Base-by-base conservation (phyloP, 2,797 vertebrate species). In the Gobionotothen gibberifrons region DNA sequence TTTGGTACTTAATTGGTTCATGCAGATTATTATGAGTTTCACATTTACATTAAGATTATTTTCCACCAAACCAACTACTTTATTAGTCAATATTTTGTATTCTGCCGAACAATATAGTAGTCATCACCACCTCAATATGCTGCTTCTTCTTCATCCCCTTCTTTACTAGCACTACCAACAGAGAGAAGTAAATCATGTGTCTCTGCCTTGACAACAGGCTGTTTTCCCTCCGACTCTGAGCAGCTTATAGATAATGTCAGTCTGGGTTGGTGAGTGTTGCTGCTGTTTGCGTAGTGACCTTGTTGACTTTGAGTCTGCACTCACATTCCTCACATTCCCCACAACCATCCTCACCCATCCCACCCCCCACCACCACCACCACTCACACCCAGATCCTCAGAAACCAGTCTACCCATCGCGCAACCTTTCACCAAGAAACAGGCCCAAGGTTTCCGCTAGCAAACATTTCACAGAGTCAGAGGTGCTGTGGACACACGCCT, bases 301-400 rank as follows among this genome's bases (percentile, higher is more conserved):
- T 32, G 62, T 81, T 92, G 83, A 87, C 87, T 71, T 71, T 59
- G 65, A 64, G 85, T 87, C 93, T 81, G 87, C 91, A 74, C 74
- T 84, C 85, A 76, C 71, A 82, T 84, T 84, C 74, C 54, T 55
- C n/a, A 46, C 63, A 72, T 78, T 78, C 69, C 26, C 63, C 17
- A 29, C 32, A 11, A 42, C 36, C 44, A n/a, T 40, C 56, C 21
- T 14, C 12, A 9, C 9, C 48, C 26, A 16, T 32, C 52, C 40
- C n/a, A 17, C 52, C 51, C 61, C 32, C 61, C 19, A 22, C 26
- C 3, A 22, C 17, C 39, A n/a, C 9, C n/a, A 22, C 64, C 21
- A 36, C 32, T 36, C 32, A 9, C 39, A 58, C 9, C 56, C 56
- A 39, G 29, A 55, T 29, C 53, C 29, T 36, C 29, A 55, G 32